A percentile compares a stretch with the other conserved stretches of the same genome.
These are phyloP conservation scores for Lithobates pipiens DNA, from an alignment of 2,797 vertebrate genomes.

Conservation along the genomic window DNA sequence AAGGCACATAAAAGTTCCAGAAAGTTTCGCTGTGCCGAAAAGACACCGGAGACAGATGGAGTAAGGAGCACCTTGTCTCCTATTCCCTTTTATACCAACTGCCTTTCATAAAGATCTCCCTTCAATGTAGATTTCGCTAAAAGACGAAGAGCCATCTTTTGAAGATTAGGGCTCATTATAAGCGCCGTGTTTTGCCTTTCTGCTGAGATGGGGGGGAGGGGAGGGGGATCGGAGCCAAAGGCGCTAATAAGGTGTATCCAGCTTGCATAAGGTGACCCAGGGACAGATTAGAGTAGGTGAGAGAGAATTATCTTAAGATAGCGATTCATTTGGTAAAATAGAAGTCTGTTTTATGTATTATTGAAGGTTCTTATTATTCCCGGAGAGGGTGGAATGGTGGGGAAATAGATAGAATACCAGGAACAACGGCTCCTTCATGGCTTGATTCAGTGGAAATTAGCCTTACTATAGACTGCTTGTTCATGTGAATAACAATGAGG, in stretches of 20 bases:
- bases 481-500: neutral
- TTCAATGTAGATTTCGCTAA: neutral
- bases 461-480: neutral
- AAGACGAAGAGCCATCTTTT: neutral
- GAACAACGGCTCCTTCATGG: neutral
- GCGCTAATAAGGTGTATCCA: neutral
- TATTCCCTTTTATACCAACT: neutral
- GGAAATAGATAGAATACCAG: neutral
- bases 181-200: neutral
- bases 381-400: neutral
- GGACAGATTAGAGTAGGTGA: neutral
- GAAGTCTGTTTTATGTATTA: neutral
- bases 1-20: neutral
- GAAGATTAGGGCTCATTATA: conserved; percentile 2
- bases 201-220: neutral
- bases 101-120: neutral
- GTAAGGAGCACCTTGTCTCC: neutral
- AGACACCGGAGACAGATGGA: neutral
- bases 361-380: neutral
- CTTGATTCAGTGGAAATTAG: neutral
- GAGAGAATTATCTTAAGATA: neutral
- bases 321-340: neutral
- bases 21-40: neutral
- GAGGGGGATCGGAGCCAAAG: neutral
- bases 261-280: neutral